A percentile compares a stretch with the other conserved stretches of the same genome.
phyloP scores from a whole-genome alignment of 2,797 vertebrate species.

The Smutsia temminckii region DNA sequence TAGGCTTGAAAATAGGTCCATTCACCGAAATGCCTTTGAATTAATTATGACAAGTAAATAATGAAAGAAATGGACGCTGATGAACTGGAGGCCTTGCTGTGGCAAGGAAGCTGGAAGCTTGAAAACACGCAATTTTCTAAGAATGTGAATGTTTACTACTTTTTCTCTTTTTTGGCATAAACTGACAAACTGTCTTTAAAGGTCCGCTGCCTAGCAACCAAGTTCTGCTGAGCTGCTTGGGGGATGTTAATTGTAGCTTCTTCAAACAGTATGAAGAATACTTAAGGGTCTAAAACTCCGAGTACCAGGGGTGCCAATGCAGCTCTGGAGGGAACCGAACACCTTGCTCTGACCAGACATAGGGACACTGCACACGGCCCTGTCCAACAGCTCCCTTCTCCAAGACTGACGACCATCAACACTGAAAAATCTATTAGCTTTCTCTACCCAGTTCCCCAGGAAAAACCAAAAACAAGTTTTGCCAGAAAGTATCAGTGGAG shows the following conservation, averaged over 20 bases:
- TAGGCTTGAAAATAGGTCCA: slow-evolving; percentile 81
- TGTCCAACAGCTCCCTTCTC: not conserved
- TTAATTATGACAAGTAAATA: slow-evolving; percentile 87
- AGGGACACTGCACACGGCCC: not conserved
- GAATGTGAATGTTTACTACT: slow-evolving; percentile 85
- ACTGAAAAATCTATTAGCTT: not conserved
- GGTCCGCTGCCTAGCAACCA: slow-evolving; percentile 82
- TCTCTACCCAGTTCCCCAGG: not conserved
- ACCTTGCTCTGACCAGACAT: not conserved
- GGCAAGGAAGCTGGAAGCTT: slow-evolving; percentile 79
- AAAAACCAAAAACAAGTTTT: not conserved
- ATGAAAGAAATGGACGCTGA: slow-evolving; percentile 84
- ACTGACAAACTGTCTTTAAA: slow-evolving; percentile 81
- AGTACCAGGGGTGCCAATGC: not conserved
- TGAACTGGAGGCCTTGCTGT: slow-evolving; percentile 79
- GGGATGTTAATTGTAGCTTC: slow-evolving; percentile 75
- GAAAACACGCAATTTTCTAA: slow-evolving; percentile 85
- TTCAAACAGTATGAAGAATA: slow-evolving; percentile 71
- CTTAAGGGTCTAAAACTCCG: slow-evolving; percentile 70
- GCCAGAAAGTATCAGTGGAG: not conserved
- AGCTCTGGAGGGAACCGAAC: not conserved
- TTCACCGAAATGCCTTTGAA: slow-evolving; percentile 84
- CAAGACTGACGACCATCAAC: not conserved
- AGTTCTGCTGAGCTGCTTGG: slow-evolving; percentile 74
- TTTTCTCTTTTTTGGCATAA: slow-evolving; percentile 78